Conservation (phyloP, 2,797 vertebrate genomes). For the Tolypeutes matacus region DNA sequence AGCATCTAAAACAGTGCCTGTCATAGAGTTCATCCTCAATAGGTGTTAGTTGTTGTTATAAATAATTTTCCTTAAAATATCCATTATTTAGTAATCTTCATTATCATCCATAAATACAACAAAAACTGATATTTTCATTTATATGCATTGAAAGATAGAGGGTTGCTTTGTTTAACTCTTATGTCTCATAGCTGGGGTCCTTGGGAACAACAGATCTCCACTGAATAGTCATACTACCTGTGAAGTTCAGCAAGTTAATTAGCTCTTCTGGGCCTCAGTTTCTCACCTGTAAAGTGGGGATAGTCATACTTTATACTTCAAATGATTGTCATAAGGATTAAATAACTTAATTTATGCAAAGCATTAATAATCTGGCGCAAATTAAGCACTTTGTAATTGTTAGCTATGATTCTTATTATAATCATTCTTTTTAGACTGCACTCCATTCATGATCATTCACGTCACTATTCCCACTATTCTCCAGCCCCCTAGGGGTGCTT, state of each 20-base stretch:
- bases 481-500: constrained; percentile 41
- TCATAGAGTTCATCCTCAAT: not conserved
- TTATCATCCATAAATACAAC: not conserved
- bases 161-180: constrained; percentile 2
- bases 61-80: constrained; percentile 46
- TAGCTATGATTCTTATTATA: constrained; percentile 14
- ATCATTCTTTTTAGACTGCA: constrained; percentile 49
- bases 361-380: not conserved
- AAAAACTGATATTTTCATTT: not conserved
- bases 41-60: not conserved
- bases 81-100: not conserved
- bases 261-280: not conserved
- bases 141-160: not conserved
- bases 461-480: constrained; percentile 55
- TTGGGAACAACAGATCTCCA: not conserved
- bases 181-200: not conserved
- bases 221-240: not conserved
- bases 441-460: constrained; percentile 50
- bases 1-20: not conserved
- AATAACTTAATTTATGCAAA: not conserved
- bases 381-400: not conserved
- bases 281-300: constrained; percentile 67
- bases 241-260: not conserved
- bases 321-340: not conserved
- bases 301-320: not conserved